Base-by-base conservation (phyloP, 92 coral and sea anemone species). In the Micromussa lordhowensis region DNA sequence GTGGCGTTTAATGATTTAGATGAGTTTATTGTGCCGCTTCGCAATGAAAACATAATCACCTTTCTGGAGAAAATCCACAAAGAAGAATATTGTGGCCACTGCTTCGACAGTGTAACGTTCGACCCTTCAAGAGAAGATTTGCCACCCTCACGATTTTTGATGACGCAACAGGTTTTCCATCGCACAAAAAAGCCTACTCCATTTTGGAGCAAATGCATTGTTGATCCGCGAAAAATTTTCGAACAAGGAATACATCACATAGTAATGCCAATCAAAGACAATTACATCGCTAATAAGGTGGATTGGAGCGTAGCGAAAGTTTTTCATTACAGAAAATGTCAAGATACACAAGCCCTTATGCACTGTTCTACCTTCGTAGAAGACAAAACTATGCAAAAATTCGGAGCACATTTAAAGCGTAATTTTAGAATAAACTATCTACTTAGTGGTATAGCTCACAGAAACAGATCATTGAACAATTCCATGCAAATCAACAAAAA, bases 1-100 rank as follows among this genome's bases (percentile, higher is more conserved):
- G 92, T 90, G 38, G 91, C 93, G 16, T 93, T 93, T 48, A 83
- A 93, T 80, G 95, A 93, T 58, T 70, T 93, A 59, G 95, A 93
- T 66, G 95, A 93, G 92, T 93, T 87, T 58, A 87, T 93, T n/a
- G 91, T 90, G 3, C 95, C 95, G 1, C 81, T 93, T 11, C 85
- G 68, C 26, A 86, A 90, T 51, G 51, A 69, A 22, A 80, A 90
- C 17, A 72, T 90, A 17, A 83, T 63, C 71, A 19, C 34, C 14
- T 75, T 93, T 18, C 91, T 93, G 28, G 32, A 75, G 19, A 44
- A 48, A 34, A 82, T 82, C 13, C 93, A 90, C 82, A 69, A 64
- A 32, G 49, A 76, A 28, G 40, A 79, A 34, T 89, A 87, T 34
- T 87, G 93, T 68, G 95, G 95, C 2, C 91, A 93, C 40, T 93